These are phyloP conservation scores for Aleadryas rufinucha DNA, from an alignment of 2,113 vertebrate genomes.

Conservation along the genomic window DNA sequence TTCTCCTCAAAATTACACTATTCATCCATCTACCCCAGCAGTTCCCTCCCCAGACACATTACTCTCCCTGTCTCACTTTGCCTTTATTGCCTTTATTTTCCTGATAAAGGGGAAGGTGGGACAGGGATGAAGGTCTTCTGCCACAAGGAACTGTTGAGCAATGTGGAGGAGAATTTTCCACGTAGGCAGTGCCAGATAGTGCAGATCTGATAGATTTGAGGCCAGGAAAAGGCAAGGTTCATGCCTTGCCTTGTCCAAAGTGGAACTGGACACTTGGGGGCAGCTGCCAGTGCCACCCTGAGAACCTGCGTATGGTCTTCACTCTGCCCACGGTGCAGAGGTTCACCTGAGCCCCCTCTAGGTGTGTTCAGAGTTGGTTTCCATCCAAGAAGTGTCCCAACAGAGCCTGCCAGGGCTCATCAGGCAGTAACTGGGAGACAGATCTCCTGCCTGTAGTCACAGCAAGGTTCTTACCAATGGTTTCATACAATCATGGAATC, in stretches of 20 bases:
- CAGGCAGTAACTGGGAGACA: neutral
- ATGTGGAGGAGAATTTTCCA: neutral
- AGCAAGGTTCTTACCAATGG: neutral
- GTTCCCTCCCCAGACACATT: neutral
- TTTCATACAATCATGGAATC: neutral
- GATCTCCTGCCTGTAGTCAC: neutral
- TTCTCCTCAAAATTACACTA: neutral
- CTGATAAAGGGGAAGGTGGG: neutral
- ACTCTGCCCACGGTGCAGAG: neutral
- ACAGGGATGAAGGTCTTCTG: neutral
- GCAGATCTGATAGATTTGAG: neutral
- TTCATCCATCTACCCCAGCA: neutral
- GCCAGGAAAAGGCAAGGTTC: neutral
- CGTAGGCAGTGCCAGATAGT: neutral
- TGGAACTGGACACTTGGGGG: neutral
- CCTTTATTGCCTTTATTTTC: neutral
- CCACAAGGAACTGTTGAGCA: neutral
- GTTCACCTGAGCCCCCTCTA: neutral
- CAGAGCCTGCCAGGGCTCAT: neutral
- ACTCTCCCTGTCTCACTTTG: neutral
- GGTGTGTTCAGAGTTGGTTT: neutral
- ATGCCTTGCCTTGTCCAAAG: neutral
- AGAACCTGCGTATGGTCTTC: neutral
- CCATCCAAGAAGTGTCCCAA: neutral
- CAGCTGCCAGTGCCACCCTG: neutral